A percentile compares a stretch with the other conserved stretches of the same genome.
Evolutionary conservation across 2,797 vertebrate genomes (phyloP).

Genomic region (Amniataba percoides): DNA sequence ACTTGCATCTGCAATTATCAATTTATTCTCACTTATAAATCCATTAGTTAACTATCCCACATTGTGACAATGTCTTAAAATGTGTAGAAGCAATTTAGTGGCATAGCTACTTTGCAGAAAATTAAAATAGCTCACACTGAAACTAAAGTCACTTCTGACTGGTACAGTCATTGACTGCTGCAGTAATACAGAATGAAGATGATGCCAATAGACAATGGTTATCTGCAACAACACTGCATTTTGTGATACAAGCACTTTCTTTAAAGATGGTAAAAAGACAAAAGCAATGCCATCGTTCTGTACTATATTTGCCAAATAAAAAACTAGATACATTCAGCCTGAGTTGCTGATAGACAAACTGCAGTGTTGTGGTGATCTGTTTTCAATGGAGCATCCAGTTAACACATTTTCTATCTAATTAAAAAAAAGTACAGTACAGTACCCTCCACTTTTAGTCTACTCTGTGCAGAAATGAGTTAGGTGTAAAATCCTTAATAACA

Average conservation of each 20-base stretch:
- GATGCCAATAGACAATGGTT: not conserved
- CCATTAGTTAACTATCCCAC: not conserved
- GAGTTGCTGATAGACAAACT: not conserved
- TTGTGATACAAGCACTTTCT: not conserved
- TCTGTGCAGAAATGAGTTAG: slow-evolving; percentile 19
- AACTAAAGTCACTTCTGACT: not conserved
- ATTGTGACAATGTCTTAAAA: not conserved
- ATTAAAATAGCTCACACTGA: not conserved
- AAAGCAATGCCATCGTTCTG: too few relatives aligned
- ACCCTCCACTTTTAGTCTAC: not conserved
- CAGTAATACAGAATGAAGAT: not conserved
- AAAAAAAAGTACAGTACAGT: too few relatives aligned
- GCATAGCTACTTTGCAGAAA: not conserved
- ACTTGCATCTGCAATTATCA: slow-evolving; percentile 1
- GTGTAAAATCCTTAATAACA: slow-evolving; percentile 17
- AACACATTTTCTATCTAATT: not conserved
- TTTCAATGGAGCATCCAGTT: slow-evolving; percentile 7
- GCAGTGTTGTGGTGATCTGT: not conserved
- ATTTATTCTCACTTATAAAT: not conserved
- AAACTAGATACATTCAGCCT: not conserved
- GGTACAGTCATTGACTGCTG: not conserved
- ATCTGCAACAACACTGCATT: not conserved
- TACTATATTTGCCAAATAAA: not conserved
- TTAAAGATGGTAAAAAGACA: not conserved
- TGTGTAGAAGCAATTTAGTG: not conserved